phyloP scores from a whole-genome alignment of 2,888 invertebrate genomes.

The Diplolepis rosae region DNA sequence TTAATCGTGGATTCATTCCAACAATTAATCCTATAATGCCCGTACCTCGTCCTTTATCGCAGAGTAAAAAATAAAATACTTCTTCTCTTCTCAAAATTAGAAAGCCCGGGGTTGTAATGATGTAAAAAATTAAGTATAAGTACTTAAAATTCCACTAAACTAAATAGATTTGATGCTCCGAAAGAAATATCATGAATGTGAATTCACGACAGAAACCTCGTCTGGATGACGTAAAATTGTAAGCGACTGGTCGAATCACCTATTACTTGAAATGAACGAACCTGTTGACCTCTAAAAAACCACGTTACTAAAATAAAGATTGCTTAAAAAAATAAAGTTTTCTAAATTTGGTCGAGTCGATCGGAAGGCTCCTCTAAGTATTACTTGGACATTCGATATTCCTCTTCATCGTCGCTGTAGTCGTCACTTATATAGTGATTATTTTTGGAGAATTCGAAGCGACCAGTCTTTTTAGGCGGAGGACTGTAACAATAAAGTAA shows the following conservation, averaged over 20 bases:
- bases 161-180: not conserved
- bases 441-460: slow-evolving; percentile 68
- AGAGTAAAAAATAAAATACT: not conserved
- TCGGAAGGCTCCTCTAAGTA: slow-evolving; percentile 34
- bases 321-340: slow-evolving; percentile 21
- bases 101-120: not conserved
- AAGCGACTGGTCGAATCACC: not conserved
- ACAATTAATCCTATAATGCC: not conserved
- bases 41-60: not conserved
- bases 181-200: not conserved
- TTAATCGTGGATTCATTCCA: not conserved
- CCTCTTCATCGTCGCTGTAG: slow-evolving; percentile 71
- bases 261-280: not conserved
- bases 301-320: not conserved
- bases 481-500: slow-evolving; percentile 65
- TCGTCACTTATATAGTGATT: slow-evolving; percentile 70
- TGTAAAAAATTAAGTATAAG: not conserved
- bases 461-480: slow-evolving; percentile 74
- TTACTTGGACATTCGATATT: slow-evolving; percentile 65
- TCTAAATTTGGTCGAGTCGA: slow-evolving; percentile 28
- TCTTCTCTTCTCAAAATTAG: not conserved
- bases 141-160: slow-evolving; percentile 10
- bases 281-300: not conserved
- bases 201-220: not conserved
- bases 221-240: not conserved